phyloP scores from a whole-genome alignment of 23 tunicate species.

The Styela plicata region DNA sequence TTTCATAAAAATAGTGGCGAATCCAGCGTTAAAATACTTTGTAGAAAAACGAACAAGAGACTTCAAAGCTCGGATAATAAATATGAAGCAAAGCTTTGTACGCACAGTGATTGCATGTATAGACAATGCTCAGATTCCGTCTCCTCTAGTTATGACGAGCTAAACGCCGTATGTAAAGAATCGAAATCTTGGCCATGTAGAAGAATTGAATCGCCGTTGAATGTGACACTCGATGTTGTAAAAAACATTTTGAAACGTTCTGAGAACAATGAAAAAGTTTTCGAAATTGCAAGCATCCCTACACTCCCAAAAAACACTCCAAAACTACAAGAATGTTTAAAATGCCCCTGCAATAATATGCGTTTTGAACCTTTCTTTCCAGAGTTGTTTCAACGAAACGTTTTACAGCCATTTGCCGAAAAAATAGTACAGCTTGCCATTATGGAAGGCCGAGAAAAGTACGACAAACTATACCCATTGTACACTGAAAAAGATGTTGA shows the following conservation, averaged over 20 bases:
- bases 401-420: slow-evolving; percentile 43
- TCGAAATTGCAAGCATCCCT: not conserved
- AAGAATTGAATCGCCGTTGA: slow-evolving; percentile 5
- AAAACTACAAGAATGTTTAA: slow-evolving; percentile 10
- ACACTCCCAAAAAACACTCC: not conserved
- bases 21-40: not conserved
- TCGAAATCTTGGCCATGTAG: slow-evolving; percentile 12
- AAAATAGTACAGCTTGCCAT: slow-evolving; percentile 45
- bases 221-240: slow-evolving; percentile 45
- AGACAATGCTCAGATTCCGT: not conserved
- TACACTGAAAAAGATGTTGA: slow-evolving; percentile 49
- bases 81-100: not conserved
- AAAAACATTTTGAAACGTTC: slow-evolving; percentile 23
- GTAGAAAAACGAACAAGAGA: not conserved
- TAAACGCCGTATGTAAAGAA: not conserved
- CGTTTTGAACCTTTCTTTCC: slow-evolving; percentile 66
- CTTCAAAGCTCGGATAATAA: not conserved
- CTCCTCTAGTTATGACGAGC: not conserved
- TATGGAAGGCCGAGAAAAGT: slow-evolving; percentile 36
- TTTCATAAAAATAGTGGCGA: not conserved
- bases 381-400: slow-evolving; percentile 36
- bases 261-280: not conserved
- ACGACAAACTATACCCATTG: slow-evolving; percentile 16
- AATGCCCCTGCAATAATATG: slow-evolving; percentile 13
- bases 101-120: not conserved